phyloP scores from a whole-genome alignment of 2,113 vertebrate genomes.

The Rhodinocichla rosea region DNA sequence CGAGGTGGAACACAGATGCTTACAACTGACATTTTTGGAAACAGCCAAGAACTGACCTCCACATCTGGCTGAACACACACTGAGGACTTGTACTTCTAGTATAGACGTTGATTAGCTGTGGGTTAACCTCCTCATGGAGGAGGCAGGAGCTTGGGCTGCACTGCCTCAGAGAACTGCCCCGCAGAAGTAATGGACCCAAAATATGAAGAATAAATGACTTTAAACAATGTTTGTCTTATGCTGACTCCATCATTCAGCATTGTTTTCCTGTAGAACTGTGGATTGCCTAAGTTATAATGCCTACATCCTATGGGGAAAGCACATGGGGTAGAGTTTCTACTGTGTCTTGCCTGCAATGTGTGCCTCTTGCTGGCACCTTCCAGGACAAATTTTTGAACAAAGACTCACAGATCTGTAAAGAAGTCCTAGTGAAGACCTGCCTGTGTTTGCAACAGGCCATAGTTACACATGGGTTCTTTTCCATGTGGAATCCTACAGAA shows the following conservation, averaged over 20 bases:
- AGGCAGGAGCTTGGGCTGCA: background rate
- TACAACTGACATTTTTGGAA: background rate
- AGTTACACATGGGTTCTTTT: background rate
- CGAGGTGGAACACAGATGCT: background rate
- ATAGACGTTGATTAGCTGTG: background rate
- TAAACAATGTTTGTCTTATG: background rate
- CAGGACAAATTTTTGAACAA: background rate
- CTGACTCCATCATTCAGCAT: background rate
- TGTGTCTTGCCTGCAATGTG: background rate
- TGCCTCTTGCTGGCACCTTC: background rate
- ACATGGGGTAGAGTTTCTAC: background rate
- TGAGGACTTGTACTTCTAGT: background rate
- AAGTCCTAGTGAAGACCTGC: background rate
- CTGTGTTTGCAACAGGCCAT: background rate
- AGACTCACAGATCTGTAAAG: background rate
- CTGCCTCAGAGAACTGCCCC: background rate
- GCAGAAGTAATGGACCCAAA: background rate
- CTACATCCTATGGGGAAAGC: background rate
- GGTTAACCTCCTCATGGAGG: background rate
- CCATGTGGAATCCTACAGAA: background rate
- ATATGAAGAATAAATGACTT: background rate
- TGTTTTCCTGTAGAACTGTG: background rate
- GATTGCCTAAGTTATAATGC: fast-evolving
- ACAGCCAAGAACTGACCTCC: background rate
- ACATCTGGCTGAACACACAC: background rate